phyloP scores from a whole-genome alignment of 2,113 vertebrate genomes.

The Cynoglossus semilaevis region DNA sequence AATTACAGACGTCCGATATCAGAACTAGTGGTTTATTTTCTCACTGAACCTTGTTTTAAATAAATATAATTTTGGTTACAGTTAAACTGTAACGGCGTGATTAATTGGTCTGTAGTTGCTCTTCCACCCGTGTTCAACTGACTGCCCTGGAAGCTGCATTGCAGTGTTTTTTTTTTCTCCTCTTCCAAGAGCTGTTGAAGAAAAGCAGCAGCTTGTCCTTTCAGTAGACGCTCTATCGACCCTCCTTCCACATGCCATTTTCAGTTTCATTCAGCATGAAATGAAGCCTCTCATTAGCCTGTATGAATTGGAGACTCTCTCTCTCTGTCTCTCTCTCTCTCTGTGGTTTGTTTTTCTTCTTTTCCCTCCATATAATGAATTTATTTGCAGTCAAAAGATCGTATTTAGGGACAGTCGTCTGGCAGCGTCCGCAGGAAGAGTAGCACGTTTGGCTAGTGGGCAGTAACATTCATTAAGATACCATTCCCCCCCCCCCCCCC shows the following conservation, averaged over 20 bases:
- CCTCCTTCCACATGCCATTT: slow-evolving; percentile 56
- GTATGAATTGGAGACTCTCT: slow-evolving; percentile 1
- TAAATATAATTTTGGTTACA: slow-evolving; percentile 36
- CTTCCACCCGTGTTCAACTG: slow-evolving; percentile 20
- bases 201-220: slow-evolving; percentile 40
- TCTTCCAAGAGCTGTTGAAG: slow-evolving; percentile 16
- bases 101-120: too few species aligned
- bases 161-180: slow-evolving; percentile 47
- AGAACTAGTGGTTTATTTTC: slow-evolving; percentile 38
- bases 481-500: slow-evolving; percentile 48
- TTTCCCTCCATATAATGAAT: neutral
- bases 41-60: slow-evolving; percentile 31
- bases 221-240: slow-evolving; percentile 55
- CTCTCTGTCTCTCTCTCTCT: neutral
- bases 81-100: neutral
- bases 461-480: slow-evolving; percentile 73
- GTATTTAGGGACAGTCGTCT: slow-evolving; percentile 2
- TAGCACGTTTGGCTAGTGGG: slow-evolving; percentile 51
- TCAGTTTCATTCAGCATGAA: slow-evolving; percentile 57
- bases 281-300: slow-evolving; percentile 47
- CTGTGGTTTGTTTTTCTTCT: neutral
- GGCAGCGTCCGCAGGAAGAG: slow-evolving; percentile 28
- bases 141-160: slow-evolving; percentile 60
- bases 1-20: too few species aligned
- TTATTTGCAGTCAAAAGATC: slow-evolving; percentile 2